Evolutionary conservation across 2,888 invertebrate species (phyloP), one percentile per base, ranked within the genome.

Genomic region (Saturnia japonica): DNA sequence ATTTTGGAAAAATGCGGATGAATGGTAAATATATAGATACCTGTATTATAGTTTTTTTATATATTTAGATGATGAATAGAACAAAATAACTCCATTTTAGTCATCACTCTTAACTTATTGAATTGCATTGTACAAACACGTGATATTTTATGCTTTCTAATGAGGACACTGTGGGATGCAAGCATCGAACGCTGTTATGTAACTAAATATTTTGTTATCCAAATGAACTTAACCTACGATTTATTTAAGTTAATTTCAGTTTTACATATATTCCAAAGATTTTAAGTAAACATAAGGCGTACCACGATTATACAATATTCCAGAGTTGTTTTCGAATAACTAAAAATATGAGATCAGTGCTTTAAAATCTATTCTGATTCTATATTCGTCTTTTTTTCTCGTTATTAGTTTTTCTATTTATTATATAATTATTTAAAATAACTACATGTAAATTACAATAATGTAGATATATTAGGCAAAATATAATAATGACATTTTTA

Each of bases 211-310:
- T 81, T 80, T 80, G 79, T 76, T 76, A 79, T 72, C 73, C 76
- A 83, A 78, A 81, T 79, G 73, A 68, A 71, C 68, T 73, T 74
- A 72, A 72, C 71, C 71, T 43, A 57, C 70, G 71, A 75, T 76
- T 73, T 73, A 71, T 73, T 73, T 79, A 75, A 78, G 76, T 76
- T 78, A 75, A 80, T 80, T 79, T 79, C 75, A 77, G 77, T 79
- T 82, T 80, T 60, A 25, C 57, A 60, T 83, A 69, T 57, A 54
- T 70, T 70, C 42, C 42, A 67, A n/a, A 54, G 64, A 42, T 51
- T 69, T 69, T 25, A 51, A 40, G 69, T 69, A 69, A 69, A 69
- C 69, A 69, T 51, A 64, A 69, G 62, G 40, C 34, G 64, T 40
- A 40, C 25, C 7, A 51, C 25, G 40, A 69, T 66, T 69, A 40